Percentiles rank a stretch among this genome's conserved stretches.
phyloP scores from a whole-genome alignment of 2,797 vertebrate species.

The Microctenopoma steveboyesi region DNA sequence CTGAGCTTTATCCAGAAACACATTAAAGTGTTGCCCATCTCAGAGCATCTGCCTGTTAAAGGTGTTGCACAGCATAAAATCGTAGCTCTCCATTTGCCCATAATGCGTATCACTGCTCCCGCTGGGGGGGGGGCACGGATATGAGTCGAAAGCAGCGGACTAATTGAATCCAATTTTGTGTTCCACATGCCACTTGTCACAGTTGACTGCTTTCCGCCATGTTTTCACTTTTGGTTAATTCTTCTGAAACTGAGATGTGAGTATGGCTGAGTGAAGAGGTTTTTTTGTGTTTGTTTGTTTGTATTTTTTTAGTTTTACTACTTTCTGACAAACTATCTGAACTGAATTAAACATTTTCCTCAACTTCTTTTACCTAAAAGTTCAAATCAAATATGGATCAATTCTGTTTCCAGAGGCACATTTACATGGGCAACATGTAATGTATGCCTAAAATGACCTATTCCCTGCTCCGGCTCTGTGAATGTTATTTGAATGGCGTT shows the following conservation, averaged over 20 bases:
- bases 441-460: slow-evolving; percentile 39
- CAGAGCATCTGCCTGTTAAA: slow-evolving; percentile 63
- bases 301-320: slow-evolving; percentile 12
- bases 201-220: slow-evolving; percentile 51
- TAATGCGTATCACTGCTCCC: slow-evolving; percentile 61
- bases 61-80: slow-evolving; percentile 65
- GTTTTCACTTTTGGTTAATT: slow-evolving; percentile 68
- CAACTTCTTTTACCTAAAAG: neutral
- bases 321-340: neutral
- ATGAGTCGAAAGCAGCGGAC: slow-evolving; percentile 56
- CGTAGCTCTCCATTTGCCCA: slow-evolving; percentile 53
- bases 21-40: slow-evolving; percentile 45
- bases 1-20: slow-evolving; percentile 50
- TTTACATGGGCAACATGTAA: slow-evolving; percentile 35
- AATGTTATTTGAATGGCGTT: slow-evolving; percentile 39
- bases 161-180: slow-evolving; percentile 75
- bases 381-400: slow-evolving; percentile 22
- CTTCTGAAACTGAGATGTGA: slow-evolving; percentile 56
- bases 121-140: slow-evolving; percentile 4
- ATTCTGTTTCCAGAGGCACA: slow-evolving; percentile 15
- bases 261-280: slow-evolving; percentile 18
- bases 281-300: slow-evolving; percentile 1
- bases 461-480: slow-evolving; percentile 21
- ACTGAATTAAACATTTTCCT: slow-evolving; percentile 16
- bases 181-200: slow-evolving; percentile 70